Conservation (phyloP, 1,140 invertebrate species). For the Pollicipes pollicipes region DNA sequence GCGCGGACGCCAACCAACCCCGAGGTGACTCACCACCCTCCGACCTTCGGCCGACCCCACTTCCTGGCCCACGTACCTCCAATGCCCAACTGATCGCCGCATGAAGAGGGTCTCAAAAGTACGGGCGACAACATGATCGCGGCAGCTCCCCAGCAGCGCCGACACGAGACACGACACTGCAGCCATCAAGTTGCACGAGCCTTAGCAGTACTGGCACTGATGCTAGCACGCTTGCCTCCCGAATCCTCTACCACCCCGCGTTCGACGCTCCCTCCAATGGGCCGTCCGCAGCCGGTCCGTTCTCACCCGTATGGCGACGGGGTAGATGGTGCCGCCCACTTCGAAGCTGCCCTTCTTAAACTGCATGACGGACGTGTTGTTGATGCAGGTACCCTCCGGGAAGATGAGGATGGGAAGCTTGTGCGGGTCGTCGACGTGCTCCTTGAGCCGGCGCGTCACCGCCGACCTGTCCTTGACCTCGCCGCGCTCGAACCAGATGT, state of each 20-base stretch:
- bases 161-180: too few species aligned
- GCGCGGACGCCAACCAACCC: too few species aligned
- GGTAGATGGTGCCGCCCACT: slow-evolving; percentile 86
- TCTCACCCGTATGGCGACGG: slow-evolving; percentile 59
- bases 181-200: too few species aligned
- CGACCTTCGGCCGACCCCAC: too few species aligned
- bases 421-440: slow-evolving; percentile 77
- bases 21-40: too few species aligned
- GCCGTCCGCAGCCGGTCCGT: slow-evolving; percentile 7
- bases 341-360: slow-evolving; percentile 99
- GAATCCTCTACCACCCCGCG: slow-evolving; percentile 7
- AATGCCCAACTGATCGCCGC: too few species aligned
- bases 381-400: slow-evolving; percentile 98
- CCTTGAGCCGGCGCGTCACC: slow-evolving; percentile 63
- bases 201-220: too few species aligned
- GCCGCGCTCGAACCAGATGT: slow-evolving; percentile 98
- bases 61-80: too few species aligned
- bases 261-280: slow-evolving; percentile 1
- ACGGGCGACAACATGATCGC: too few species aligned
- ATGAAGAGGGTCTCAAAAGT: too few species aligned
- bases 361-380: slow-evolving; percentile 99
- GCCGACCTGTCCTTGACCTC: slow-evolving; percentile 84
- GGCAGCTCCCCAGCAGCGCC: too few species aligned
- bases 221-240: background rate
- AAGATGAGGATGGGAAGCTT: slow-evolving; percentile 98